Evolutionary conservation across 2,797 vertebrate species (phyloP).

Genomic region (Tangara arthus): DNA sequence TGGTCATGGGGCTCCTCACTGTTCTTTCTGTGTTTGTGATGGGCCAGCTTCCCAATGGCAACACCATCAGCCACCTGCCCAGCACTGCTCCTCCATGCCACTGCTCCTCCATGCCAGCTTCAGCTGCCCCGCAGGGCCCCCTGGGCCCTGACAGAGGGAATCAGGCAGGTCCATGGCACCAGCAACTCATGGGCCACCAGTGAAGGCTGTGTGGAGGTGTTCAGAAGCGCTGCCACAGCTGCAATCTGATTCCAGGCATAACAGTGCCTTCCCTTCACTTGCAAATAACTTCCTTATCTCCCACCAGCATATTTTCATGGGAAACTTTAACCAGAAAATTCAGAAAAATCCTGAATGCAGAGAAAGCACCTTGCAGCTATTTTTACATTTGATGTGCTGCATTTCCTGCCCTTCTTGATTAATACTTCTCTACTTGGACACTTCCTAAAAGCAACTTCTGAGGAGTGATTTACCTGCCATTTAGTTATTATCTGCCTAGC

Average conservation of each 20-base stretch:
- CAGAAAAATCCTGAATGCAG: background rate
- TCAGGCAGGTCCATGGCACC: background rate
- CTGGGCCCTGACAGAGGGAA: background rate
- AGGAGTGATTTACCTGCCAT: background rate
- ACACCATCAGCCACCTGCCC: too few species aligned
- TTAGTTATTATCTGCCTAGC: background rate
- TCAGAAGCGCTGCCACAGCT: rapidly evolving
- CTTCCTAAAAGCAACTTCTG: slow-evolving; percentile 8
- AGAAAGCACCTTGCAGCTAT: slow-evolving; percentile 46
- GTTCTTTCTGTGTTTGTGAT: rapidly evolving
- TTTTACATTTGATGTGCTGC: slow-evolving; percentile 20
- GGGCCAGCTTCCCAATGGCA: rapidly evolving
- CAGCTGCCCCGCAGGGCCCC: rapidly evolving
- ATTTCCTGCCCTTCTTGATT: background rate
- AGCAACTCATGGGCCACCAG: background rate
- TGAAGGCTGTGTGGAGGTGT: rapidly evolving
- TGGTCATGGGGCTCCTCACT: rapidly evolving
- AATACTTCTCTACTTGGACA: background rate
- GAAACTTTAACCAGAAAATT: slow-evolving; percentile 46
- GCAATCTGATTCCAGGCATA: slow-evolving; percentile 25
- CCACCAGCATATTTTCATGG: slow-evolving; percentile 6
- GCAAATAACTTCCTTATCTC: slow-evolving; percentile 58
- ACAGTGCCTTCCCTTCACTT: background rate
- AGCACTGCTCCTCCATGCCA: rapidly evolving
- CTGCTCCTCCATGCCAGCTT: background rate